Percentiles rank a stretch among this genome's conserved stretches.
Evolutionary conservation across 2,113 vertebrate species (phyloP).

Genomic region (Tyrannus savana): DNA sequence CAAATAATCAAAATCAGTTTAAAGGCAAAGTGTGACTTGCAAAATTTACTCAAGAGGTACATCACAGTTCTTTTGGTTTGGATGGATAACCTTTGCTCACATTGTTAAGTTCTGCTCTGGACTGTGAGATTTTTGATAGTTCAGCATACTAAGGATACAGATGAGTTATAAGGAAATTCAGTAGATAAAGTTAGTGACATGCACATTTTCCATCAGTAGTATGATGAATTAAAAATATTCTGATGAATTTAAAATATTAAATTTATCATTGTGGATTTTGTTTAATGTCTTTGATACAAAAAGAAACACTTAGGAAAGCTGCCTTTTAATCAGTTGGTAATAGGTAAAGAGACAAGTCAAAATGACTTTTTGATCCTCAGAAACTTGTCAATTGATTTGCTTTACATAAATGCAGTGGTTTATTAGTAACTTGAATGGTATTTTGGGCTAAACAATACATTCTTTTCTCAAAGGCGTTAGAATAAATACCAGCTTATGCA

Average conservation of each 20-base stretch:
- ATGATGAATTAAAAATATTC: not conserved
- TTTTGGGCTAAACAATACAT: not conserved
- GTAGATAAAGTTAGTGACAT: not conserved
- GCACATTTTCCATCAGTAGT: not conserved
- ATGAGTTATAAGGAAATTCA: not conserved
- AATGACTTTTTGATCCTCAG: not conserved
- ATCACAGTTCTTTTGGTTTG: not conserved
- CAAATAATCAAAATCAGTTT: slow-evolving; percentile 5
- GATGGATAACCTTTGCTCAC: not conserved
- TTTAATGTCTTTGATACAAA: not conserved
- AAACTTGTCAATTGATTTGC: not conserved
- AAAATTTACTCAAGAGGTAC: not conserved
- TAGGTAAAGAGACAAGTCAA: not conserved
- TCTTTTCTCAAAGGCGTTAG: not conserved
- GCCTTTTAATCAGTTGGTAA: not conserved
- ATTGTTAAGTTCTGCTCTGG: not conserved
- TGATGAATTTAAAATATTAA: not conserved
- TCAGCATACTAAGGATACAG: not conserved
- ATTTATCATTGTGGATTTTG: not conserved
- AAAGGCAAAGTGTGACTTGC: not conserved
- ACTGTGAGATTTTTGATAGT: not conserved
- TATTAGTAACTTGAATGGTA: not conserved
- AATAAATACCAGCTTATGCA: not conserved
- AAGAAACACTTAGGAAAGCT: not conserved
- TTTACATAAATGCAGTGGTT: not conserved